phyloP scores from a whole-genome alignment of 2,113 vertebrate genomes.

The Leiothrix lutea region DNA sequence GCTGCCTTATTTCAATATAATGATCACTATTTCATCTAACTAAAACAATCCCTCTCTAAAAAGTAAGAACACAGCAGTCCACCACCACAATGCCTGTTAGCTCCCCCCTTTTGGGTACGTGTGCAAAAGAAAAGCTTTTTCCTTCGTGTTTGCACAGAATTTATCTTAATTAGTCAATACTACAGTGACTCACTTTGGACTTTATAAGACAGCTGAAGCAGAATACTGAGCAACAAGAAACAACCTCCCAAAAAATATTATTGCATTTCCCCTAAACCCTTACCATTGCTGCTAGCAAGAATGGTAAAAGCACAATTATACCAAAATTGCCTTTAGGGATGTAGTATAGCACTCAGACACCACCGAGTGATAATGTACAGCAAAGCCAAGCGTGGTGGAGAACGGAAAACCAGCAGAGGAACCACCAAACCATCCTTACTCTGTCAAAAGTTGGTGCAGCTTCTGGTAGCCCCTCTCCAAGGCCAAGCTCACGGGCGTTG shows the following conservation, averaged over 20 bases:
- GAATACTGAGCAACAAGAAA: neutral
- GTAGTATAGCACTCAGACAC: neutral
- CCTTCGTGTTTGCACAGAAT: neutral
- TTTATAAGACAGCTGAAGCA: neutral
- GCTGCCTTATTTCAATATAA: neutral
- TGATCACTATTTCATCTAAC: neutral
- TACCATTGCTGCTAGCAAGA: neutral
- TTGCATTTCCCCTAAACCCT: neutral
- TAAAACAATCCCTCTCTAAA: neutral
- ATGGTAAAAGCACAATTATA: neutral
- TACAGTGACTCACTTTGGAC: neutral
- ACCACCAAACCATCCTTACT: slow-evolving; percentile 73
- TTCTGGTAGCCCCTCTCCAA: slow-evolving; percentile 79
- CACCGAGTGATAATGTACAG: neutral
- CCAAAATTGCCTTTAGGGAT: neutral
- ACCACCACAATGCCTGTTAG: neutral
- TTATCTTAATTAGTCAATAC: neutral
- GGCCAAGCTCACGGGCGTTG: slow-evolving; percentile 83
- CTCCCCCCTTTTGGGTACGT: neutral
- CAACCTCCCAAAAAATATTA: neutral
- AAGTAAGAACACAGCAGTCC: neutral
- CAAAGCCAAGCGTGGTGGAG: neutral
- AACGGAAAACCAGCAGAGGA: neutral
- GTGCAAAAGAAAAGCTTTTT: neutral
- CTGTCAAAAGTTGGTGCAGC: slow-evolving; percentile 80